Evolutionary conservation across 2,888 invertebrate genomes (phyloP), one percentile per base, ranked within the genome.

Genomic region (Lepidocyrtinus sp.): DNA sequence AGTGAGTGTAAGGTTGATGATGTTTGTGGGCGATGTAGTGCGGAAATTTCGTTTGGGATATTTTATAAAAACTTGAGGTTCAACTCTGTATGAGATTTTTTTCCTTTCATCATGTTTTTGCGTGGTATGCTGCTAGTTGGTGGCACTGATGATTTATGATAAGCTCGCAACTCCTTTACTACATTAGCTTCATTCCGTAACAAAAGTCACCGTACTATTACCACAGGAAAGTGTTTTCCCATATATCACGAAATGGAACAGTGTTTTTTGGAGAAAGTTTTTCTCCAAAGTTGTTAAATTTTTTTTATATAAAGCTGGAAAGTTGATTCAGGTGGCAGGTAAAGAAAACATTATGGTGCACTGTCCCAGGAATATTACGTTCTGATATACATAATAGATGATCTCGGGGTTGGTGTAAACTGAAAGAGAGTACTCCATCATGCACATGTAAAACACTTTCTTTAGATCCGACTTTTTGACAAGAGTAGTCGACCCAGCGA

Each of bases 81-180:
- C 3, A 15, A 22, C 15, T 7, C 27, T 17, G 22, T 27, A 59
- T 21, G 59, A 55, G 68, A 69, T 69, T 69, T 69, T 69, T 59
- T 21, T 61, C 19, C 59, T 19, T 61, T 15, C 22, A 15, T n/a
- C 7, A 25, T n/a, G 50, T 68, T 36, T 17, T 19, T 36, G 21
- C 17, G 50, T 50, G 15, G 50, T 12, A 12, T n/a, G 50, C 17
- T 2, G 36, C 12, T 36, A 12, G 59, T 71, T 71, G 55, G 71
- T 45, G 61, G 62, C n/a, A n/a, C 63, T 62, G 72, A 72, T 72
- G 72, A 72, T 72, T 72, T 72, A 72, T 72, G 72, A 63, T 63
- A 63, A 72, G 62, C 45, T 72, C 45, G 26, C 62, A 50, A 17
- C 17, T 50, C 50, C 50, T 17, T 7, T 36, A n/a, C 17, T 50